Base-by-base conservation (phyloP, 2,797 vertebrate species). In the Trachurus trachurus region DNA sequence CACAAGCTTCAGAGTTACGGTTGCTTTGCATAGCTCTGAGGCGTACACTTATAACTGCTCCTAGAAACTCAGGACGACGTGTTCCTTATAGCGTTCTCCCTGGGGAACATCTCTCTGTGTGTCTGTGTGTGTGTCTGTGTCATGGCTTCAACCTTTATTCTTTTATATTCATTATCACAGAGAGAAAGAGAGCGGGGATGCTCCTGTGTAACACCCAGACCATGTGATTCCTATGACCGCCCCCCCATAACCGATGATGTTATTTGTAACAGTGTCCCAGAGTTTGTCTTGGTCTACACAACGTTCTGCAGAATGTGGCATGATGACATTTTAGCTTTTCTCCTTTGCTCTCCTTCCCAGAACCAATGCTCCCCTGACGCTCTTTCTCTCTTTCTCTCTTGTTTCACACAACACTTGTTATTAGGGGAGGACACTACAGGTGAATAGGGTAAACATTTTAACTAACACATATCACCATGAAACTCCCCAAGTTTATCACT, bases 261-360 rank as follows among this genome's bases (percentile, higher is more conserved):
- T 62, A 44, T 63, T n/a, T 26, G 10, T 39, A 34, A 34, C 57
- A 64, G 37, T 62, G 74, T 79, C 73, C 58, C 67, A 67, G 45
- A 71, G 72, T 85, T 81, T 71, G 53, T 73, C 63, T 76, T n/a
- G 66, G 49, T 61, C 66, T 64, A 74, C 78, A 74, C 78, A 76
- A 31, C 8, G 8, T 50, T 75, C 57, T 66, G 63, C 57, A 71
- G 66, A 82, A 65, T 81, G 62, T 82, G 62, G 78, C 71, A 50
- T 49, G 87, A 74, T 91, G 88, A 84, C 90, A 89, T 90, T 88
- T 87, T 70, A 26, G 66, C 57, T 85, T 85, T 90, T 89, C 77
- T 80, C 74, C 59, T n/a, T n/a, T n/a, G 31, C 31, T 9, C 76
- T 78, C 78, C 62, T 88, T 90, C 80, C 79, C 74, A 76, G 89